Conservation (phyloP, 2,113 vertebrate species). For the Campylorhamphus procurvoides region DNA sequence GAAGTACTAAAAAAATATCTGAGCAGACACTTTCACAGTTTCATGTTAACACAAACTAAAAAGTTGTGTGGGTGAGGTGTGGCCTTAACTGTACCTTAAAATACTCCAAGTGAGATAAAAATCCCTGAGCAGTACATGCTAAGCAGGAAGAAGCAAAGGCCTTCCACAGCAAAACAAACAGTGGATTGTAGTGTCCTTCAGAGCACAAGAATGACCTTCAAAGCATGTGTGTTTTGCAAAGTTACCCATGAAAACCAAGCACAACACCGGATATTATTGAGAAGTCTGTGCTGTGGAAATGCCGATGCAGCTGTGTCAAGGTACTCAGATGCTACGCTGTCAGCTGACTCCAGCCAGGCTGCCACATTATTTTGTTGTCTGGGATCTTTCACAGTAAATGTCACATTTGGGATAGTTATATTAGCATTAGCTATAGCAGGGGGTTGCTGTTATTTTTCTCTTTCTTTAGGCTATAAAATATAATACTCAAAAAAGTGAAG, state of each 20-base stretch:
- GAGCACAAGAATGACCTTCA: background rate
- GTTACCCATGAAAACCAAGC: background rate
- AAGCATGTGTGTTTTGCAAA: background rate
- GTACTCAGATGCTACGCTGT: background rate
- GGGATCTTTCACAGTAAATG: background rate
- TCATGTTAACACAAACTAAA: background rate
- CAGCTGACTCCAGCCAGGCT: background rate
- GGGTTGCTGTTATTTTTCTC: background rate
- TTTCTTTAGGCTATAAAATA: background rate
- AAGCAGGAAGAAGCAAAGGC: background rate
- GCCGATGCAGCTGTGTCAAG: background rate
- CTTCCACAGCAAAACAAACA: background rate
- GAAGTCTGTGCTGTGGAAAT: background rate
- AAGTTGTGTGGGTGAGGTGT: background rate
- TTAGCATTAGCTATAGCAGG: background rate
- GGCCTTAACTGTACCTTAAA: background rate
- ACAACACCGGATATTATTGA: background rate
- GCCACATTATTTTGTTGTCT: background rate
- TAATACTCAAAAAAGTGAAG: background rate
- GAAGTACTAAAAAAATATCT: background rate
- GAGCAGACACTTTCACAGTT: background rate
- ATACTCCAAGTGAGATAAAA: background rate
- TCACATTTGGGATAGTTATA: background rate
- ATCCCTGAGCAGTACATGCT: accelerated
- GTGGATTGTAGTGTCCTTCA: background rate